Base-by-base conservation (phyloP, 1,140 invertebrate genomes). In the Pachypeltis micranthus region DNA sequence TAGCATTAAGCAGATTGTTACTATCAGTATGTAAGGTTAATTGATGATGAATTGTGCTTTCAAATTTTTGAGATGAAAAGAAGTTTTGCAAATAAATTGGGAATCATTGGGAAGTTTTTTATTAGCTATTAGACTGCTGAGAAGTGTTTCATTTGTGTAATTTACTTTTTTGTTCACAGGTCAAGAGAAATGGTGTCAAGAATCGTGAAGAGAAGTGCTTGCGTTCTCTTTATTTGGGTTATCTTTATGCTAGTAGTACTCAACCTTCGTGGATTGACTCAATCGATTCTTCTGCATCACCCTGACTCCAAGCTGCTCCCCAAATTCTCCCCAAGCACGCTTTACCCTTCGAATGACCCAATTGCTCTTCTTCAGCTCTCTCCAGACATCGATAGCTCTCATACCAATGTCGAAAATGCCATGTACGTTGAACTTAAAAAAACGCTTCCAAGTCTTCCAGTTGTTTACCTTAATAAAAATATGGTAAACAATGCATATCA, bases 401-500 rank as follows among this genome's bases (percentile, higher is more conserved):
- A 82, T 0, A 79, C 80, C 25, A 79, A 83, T 16, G 80, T 80
- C n/a, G 90, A 93, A 69, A 85, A 87, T 14, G 81, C 86, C 69
- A 74, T 92, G 28, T 81, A 91, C 25, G 80, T 82, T 12, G 85
- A 91, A 67, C 85, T 90, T 34, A 83, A 88, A 70, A 78, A 83
- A 16, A 77, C 83, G 23, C 78, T 91, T 67, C 88, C 89, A 1
- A 90, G 87, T 65, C 73, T 92, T 2, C 90, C 90, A 0, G 82
- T 91, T n/a, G 80, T 81, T 47, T 91, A 89, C 72, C 91, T 89
- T 88, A 84, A 83, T 69, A 83, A 83, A 62, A 83, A 86, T 69
- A 39, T 7, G 7, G 86, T 89, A 69, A 81, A 85, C 67, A 73
- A 72, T 2, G 83, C 85, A 64, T 86, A 80, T 70, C 84, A 82